Percentiles rank a stretch among this genome's conserved stretches.
Evolutionary conservation across 2,888 invertebrate genomes (phyloP).

Genomic region (Eupithecia insigniata): DNA sequence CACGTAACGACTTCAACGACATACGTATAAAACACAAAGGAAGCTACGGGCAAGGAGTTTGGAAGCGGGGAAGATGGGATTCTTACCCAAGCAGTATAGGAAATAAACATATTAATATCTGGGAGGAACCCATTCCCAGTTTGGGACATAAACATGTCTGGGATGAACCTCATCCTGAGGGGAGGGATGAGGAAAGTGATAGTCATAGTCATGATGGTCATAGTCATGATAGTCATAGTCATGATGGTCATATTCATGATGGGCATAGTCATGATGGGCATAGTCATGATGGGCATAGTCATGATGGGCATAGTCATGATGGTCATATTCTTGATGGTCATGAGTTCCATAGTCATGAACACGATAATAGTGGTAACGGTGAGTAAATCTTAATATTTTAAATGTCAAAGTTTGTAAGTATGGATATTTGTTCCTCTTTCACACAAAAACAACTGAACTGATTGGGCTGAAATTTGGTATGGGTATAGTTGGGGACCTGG

Average conservation of each 20-base stretch:
- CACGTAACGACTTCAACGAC: conserved; percentile 26
- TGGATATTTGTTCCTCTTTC: too few relatives aligned
- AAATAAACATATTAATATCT: background rate
- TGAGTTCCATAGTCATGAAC: background rate
- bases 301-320: background rate
- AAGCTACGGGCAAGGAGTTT: conserved; percentile 62
- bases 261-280: background rate
- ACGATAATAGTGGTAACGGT: conserved; percentile 13
- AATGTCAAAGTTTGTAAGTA: too few relatives aligned
- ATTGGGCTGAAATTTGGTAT: too few relatives aligned
- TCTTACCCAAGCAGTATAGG: background rate
- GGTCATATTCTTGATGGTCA: too few relatives aligned
- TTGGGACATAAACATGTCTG: background rate
- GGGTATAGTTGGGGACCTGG: too few relatives aligned
- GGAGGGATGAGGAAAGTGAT: background rate
- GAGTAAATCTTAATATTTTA: background rate
- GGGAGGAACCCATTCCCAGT: background rate
- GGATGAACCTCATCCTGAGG: background rate
- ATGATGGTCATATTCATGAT: conserved; percentile 1
- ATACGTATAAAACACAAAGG: conserved; percentile 14
- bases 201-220: background rate
- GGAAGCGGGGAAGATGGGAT: conserved; percentile 72
- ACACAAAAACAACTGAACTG: too few relatives aligned
- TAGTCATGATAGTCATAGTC: background rate
- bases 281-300: background rate